phyloP scores from a whole-genome alignment of 2,797 vertebrate species.

The Sebastes cheni region DNA sequence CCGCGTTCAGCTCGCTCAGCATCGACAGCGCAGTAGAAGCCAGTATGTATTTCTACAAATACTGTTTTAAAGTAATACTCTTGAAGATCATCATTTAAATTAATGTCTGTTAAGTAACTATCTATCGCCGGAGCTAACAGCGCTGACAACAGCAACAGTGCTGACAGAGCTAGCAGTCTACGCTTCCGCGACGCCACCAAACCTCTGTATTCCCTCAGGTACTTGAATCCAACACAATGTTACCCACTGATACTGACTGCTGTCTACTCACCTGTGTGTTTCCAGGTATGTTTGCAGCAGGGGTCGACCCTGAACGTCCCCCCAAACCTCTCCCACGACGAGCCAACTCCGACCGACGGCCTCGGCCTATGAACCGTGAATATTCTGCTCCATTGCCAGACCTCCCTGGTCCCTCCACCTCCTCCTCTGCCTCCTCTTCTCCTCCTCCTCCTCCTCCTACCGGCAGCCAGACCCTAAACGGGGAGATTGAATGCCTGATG shows the following conservation, averaged over 20 bases:
- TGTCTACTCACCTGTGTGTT: not conserved
- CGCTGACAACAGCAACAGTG: no score
- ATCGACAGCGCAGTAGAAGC: conserved; percentile 75
- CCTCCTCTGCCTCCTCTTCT: conserved; percentile 6
- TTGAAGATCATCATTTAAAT: no score
- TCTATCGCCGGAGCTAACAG: no score
- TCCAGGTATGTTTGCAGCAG: conserved; percentile 82
- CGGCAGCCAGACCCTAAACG: conserved; percentile 78
- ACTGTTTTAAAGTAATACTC: no score
- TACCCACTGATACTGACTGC: not conserved
- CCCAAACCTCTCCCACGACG: conserved; percentile 93
- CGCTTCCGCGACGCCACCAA: no score
- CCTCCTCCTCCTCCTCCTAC: conserved; percentile 18
- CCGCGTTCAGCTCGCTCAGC: conserved; percentile 83
- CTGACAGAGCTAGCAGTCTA: no score
- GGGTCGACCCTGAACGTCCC: conserved; percentile 88
- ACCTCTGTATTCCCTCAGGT: not conserved
- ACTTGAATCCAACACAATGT: not conserved
- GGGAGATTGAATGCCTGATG: conserved; percentile 93
- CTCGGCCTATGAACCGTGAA: conserved; percentile 68
- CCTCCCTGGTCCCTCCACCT: conserved; percentile 29
- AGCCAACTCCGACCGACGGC: conserved; percentile 92
- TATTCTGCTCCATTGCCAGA: conserved; percentile 28
- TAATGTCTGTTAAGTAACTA: no score
- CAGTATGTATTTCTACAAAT: conserved; percentile 39